These are phyloP conservation scores for Acleris sparsana DNA, from an alignment of 2,888 invertebrate species.

Conservation along the genomic window DNA sequence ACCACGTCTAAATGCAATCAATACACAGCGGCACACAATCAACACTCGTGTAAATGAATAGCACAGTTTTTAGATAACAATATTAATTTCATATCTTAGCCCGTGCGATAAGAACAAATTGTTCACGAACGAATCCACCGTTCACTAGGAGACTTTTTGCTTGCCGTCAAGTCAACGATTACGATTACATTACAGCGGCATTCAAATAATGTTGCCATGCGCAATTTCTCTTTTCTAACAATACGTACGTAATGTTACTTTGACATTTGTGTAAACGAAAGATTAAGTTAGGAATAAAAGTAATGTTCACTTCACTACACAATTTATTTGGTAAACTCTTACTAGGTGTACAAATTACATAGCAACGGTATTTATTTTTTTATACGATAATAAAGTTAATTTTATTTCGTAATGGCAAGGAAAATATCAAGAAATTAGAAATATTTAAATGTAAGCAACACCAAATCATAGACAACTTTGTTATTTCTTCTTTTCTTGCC, in stretches of 20 bases:
- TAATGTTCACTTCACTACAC: background rate
- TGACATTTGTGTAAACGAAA: background rate
- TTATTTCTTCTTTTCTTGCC: background rate
- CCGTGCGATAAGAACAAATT: slow-evolving; percentile 63
- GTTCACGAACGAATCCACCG: slow-evolving; percentile 55
- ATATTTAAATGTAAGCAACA: background rate
- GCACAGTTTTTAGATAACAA: slow-evolving; percentile 69
- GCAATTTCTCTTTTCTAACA: background rate
- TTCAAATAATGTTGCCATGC: slow-evolving; percentile 31
- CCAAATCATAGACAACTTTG: background rate
- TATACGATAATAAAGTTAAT: no score
- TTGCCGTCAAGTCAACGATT: slow-evolving; percentile 42
- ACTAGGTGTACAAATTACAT: no score
- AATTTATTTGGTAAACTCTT: no score
- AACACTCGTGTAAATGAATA: slow-evolving; percentile 61
- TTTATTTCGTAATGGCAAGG: no score
- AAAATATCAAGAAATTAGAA: no score
- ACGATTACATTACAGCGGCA: slow-evolving; percentile 28
- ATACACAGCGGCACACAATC: slow-evolving; percentile 71
- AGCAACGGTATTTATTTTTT: no score
- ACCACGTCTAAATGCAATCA: slow-evolving; percentile 65
- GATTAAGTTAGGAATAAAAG: background rate
- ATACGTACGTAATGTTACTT: background rate
- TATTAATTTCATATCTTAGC: slow-evolving; percentile 73
- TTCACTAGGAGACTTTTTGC: slow-evolving; percentile 58